Evolutionary conservation across 2,888 invertebrate genomes (phyloP).

Genomic region (Agrochola lota): DNA sequence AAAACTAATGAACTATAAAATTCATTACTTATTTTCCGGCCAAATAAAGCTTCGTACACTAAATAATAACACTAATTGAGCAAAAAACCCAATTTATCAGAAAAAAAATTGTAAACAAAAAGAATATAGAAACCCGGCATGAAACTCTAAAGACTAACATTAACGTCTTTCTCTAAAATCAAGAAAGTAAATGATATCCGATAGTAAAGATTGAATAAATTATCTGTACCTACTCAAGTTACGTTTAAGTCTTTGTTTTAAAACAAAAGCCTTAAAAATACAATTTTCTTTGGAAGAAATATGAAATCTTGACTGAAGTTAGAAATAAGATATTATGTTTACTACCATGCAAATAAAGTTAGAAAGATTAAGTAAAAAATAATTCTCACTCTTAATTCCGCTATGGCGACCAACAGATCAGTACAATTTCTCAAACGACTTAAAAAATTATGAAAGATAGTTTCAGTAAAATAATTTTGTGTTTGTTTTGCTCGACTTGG

Average conservation of each 20-base stretch:
- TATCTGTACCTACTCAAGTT: slow-evolving; percentile 12
- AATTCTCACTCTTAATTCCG: background rate
- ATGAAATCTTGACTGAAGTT: background rate
- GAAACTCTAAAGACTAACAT: background rate
- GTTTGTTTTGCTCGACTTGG: too few species aligned
- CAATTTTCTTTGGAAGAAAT: background rate
- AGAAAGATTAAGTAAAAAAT: background rate
- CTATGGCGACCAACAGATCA: background rate
- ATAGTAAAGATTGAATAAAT: slow-evolving; percentile 1
- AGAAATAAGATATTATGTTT: slow-evolving; percentile 10
- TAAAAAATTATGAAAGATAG: background rate
- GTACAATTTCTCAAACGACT: background rate
- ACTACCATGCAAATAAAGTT: slow-evolving; percentile 27
- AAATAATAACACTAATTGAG: too few species aligned
- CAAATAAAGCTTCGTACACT: background rate
- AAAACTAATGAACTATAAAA: background rate
- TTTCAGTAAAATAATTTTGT: background rate
- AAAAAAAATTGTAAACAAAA: too few species aligned
- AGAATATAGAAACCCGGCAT: background rate
- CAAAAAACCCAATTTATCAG: too few species aligned
- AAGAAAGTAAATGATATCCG: slow-evolving; percentile 12
- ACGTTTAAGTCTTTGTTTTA: slow-evolving; percentile 7
- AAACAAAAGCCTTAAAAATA: slow-evolving; percentile 22
- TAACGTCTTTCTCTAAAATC: background rate
- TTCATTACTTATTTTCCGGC: too few species aligned